These are phyloP conservation scores for Spilarctia lutea DNA, from an alignment of 2,888 invertebrate genomes.

Conservation along the genomic window DNA sequence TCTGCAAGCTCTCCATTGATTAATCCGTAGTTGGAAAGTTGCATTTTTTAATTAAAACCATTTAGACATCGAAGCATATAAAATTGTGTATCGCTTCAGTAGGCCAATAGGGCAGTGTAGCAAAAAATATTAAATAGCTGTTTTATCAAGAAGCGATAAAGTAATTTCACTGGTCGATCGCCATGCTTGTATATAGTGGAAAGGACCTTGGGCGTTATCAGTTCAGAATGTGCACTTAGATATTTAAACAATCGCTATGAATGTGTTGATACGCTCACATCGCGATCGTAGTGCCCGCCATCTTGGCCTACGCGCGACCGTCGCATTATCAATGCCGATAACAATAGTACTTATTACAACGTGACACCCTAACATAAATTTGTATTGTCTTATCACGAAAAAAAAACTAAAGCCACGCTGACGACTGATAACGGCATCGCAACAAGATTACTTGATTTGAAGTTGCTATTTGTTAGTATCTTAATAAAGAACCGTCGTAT, in stretches of 20 bases:
- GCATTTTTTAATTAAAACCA: not conserved
- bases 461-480: constrained; percentile 62
- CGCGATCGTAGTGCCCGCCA: constrained; percentile 59
- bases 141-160: constrained; percentile 60
- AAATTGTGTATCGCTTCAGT: constrained; percentile 38
- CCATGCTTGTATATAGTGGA: constrained; percentile 60
- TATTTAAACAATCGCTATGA: constrained; percentile 69
- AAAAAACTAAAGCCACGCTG: constrained; percentile 67
- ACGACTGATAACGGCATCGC: constrained; percentile 70
- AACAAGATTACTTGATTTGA: constrained; percentile 74
- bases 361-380: constrained; percentile 85
- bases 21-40: not conserved
- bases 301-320: constrained; percentile 76
- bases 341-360: constrained; percentile 77
- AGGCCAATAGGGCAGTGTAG: constrained; percentile 55
- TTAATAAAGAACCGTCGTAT: constrained; percentile 12
- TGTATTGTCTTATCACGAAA: constrained; percentile 82
- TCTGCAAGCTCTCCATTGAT: not conserved
- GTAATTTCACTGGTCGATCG: constrained; percentile 57
- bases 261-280: constrained; percentile 62
- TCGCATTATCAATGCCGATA: constrained; percentile 81
- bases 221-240: constrained; percentile 69
- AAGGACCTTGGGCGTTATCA: constrained; percentile 75
- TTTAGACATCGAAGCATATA: not conserved
- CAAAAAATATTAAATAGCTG: constrained; percentile 49